Evolutionary conservation across 2,888 invertebrate species (phyloP).

Genomic region (Luperina nickerlii): DNA sequence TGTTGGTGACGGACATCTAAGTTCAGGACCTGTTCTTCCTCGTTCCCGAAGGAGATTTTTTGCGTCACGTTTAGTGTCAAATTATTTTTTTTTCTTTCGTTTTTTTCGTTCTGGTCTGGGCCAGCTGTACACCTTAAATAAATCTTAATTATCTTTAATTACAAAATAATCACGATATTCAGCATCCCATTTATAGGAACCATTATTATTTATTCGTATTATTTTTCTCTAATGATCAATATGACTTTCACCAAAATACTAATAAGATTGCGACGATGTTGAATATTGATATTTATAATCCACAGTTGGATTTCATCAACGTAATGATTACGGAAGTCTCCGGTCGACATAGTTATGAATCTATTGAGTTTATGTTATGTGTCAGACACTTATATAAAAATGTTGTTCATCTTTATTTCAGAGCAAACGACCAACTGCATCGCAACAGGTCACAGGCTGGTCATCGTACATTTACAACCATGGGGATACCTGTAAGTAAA

Average conservation of each 20-base stretch:
- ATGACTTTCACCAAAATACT: constrained; percentile 56
- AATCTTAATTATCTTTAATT: background rate
- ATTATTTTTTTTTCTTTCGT: background rate
- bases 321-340: constrained; percentile 52
- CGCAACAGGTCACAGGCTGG: constrained; percentile 70
- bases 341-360: constrained; percentile 67
- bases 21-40: background rate
- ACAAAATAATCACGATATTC: background rate
- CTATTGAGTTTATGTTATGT: constrained; percentile 73
- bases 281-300: constrained; percentile 51
- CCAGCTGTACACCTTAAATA: background rate
- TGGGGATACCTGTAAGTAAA: constrained; percentile 76
- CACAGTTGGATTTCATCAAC: constrained; percentile 45
- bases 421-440: constrained; percentile 74
- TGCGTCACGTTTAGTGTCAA: background rate
- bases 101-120: background rate
- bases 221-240: constrained; percentile 22
- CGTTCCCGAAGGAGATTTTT: too few relatives aligned
- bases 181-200: background rate
- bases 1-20: too few relatives aligned
- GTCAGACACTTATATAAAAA: constrained; percentile 80
- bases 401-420: constrained; percentile 71
- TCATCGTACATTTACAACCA: constrained; percentile 68
- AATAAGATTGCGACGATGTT: constrained; percentile 50
- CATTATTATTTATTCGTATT: constrained; percentile 19